Conservation (phyloP, 1,140 invertebrate species). For the Pararge aegeria region DNA sequence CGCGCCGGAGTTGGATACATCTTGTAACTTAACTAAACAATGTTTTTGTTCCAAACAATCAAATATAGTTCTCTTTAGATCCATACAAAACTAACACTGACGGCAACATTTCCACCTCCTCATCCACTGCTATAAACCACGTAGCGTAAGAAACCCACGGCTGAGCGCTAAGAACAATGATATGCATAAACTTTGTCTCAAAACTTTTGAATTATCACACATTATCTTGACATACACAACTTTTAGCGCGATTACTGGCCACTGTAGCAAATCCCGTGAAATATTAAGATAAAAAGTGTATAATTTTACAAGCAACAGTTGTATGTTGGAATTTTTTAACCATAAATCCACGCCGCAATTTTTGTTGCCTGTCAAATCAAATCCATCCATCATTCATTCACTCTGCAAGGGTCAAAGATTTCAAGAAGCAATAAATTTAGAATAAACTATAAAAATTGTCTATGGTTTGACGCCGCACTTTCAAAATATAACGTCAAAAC, state of each 20-base stretch:
- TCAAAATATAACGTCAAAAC: too few species aligned
- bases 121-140: conserved; percentile 63
- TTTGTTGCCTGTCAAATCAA: conserved; percentile 42
- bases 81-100: conserved; percentile 44
- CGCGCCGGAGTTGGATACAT: conserved; percentile 74
- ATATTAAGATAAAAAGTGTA: conserved; percentile 17
- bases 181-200: conserved; percentile 73
- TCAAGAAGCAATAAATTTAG: neutral
- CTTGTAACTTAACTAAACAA: conserved; percentile 41
- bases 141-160: conserved; percentile 53
- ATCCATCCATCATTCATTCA: conserved; percentile 33
- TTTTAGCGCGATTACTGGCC: conserved; percentile 17
- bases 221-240: conserved; percentile 62
- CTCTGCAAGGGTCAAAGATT: neutral
- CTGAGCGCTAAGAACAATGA: conserved; percentile 68
- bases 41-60: conserved; percentile 48
- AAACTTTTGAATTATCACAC: conserved; percentile 72
- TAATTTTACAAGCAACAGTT: conserved; percentile 52
- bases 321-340: conserved; percentile 55
- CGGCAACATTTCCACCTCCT: conserved; percentile 59
- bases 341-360: conserved; percentile 76
- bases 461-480: neutral
- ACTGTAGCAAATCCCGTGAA: conserved; percentile 8
- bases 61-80: conserved; percentile 63
- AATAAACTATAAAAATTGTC: neutral